These are phyloP conservation scores for Pandemis corylana DNA, from an alignment of 2,888 invertebrate genomes.

Conservation along the genomic window DNA sequence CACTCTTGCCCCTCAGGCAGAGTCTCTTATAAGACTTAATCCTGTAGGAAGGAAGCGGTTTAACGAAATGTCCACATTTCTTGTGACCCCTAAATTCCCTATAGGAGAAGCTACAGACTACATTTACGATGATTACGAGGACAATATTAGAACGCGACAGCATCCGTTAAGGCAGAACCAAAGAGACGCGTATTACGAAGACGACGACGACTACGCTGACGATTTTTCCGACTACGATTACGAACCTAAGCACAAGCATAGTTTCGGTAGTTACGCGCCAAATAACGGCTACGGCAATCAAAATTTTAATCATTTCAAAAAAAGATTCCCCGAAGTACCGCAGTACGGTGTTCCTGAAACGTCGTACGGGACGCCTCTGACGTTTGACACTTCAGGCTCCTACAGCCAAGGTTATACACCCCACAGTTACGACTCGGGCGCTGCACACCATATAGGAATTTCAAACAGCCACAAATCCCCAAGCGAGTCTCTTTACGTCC, in stretches of 20 bases:
- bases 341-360: conserved; percentile 41
- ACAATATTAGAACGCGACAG: conserved; percentile 43
- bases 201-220: conserved; percentile 56
- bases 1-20: conserved; percentile 44
- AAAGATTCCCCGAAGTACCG: conserved; percentile 39
- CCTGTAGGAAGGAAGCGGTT: conserved; percentile 31
- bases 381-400: conserved; percentile 31
- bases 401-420: conserved; percentile 44
- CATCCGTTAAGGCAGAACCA: conserved; percentile 49
- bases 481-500: conserved; percentile 71
- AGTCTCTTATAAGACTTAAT: conserved; percentile 40
- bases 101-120: conserved; percentile 59
- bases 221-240: conserved; percentile 55
- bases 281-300: conserved; percentile 48
- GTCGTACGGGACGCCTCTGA: conserved; percentile 32
- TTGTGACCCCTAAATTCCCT: conserved; percentile 56
- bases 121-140: conserved; percentile 51
- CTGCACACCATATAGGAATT: conserved; percentile 45
- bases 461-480: conserved; percentile 34
- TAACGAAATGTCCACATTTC: conserved; percentile 54
- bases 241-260: conserved; percentile 49
- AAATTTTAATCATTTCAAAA: conserved; percentile 52
- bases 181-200: conserved; percentile 52
- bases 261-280: conserved; percentile 51
- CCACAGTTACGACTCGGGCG: conserved; percentile 5